These are phyloP conservation scores for Elephantulus edwardii DNA, from an alignment of 2,113 vertebrate genomes.

Conservation along the genomic window DNA sequence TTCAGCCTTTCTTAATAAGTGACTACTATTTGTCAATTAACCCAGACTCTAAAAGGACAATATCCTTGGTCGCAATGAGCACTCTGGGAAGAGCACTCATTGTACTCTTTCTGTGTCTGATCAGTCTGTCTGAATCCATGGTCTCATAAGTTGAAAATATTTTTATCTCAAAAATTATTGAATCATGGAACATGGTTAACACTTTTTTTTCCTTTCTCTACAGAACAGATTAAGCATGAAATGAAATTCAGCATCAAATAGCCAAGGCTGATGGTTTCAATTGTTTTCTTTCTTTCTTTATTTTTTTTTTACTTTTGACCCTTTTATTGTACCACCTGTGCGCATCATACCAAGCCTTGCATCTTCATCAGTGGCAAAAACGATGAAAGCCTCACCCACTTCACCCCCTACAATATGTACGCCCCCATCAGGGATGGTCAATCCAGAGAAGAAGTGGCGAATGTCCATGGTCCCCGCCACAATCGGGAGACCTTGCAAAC, in stretches of 20 bases:
- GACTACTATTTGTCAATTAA: neutral
- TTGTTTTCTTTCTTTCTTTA: conserved; percentile 60
- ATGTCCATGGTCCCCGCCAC: conserved; percentile 99
- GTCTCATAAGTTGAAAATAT: conserved; percentile 50
- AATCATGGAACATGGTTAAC: conserved; percentile 22
- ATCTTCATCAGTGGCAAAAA: conserved; percentile 99
- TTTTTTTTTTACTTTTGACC: conserved; percentile 98
- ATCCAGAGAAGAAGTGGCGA: conserved; percentile 99
- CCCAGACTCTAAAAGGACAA: neutral
- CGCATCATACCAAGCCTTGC: conserved; percentile 99
- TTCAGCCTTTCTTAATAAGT: conserved; percentile 25
- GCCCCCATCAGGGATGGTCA: conserved; percentile 99
- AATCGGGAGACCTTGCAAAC: conserved; percentile 99
- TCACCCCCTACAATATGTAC: conserved; percentile 99
- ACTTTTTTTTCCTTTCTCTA: conserved; percentile 49
- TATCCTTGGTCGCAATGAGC: neutral
- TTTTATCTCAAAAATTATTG: conserved; percentile 54
- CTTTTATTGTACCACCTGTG: conserved; percentile 98
- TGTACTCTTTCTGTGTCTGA: neutral
- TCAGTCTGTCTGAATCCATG: conserved; percentile 14
- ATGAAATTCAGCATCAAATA: conserved; percentile 51
- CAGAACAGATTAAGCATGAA: conserved; percentile 51
- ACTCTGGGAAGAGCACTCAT: conserved; percentile 9
- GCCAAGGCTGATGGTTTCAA: conserved; percentile 30
- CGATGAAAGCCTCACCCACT: conserved; percentile 99